Evolutionary conservation across 2,888 invertebrate genomes (phyloP).

Genomic region (Phania funesta): DNA sequence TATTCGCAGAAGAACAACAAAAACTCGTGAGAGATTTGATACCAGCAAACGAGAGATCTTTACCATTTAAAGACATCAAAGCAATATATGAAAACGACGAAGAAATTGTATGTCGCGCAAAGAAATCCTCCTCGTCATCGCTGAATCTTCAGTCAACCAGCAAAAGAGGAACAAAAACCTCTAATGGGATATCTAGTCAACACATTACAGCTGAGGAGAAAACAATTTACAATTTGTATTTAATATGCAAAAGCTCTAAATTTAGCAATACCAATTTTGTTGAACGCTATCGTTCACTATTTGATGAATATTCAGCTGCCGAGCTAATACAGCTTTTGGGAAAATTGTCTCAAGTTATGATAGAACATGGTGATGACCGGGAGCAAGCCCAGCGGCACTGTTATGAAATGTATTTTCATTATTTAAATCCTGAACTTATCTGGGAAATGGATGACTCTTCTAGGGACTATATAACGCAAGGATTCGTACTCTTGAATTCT

Average conservation of each 20-base stretch:
- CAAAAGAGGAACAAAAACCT: slow-evolving; percentile 27
- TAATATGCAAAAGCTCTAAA: slow-evolving; percentile 79
- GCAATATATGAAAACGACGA: slow-evolving; percentile 76
- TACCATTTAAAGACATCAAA: slow-evolving; percentile 78
- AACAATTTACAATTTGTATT: slow-evolving; percentile 79
- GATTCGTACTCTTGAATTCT: slow-evolving; percentile 76
- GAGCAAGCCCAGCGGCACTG: slow-evolving; percentile 77
- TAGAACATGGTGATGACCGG: slow-evolving; percentile 77
- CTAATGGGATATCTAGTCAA: slow-evolving; percentile 60
- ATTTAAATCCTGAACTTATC: slow-evolving; percentile 79
- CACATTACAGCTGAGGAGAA: slow-evolving; percentile 79
- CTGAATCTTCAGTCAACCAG: slow-evolving; percentile 7
- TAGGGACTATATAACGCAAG: slow-evolving; percentile 78
- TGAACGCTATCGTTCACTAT: slow-evolving; percentile 78
- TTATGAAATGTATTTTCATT: slow-evolving; percentile 80
- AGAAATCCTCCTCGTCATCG: slow-evolving; percentile 51
- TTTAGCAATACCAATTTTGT: slow-evolving; percentile 78
- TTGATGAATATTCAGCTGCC: slow-evolving; percentile 78
- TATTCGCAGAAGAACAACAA: slow-evolving; percentile 79
- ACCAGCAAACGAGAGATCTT: slow-evolving; percentile 76
- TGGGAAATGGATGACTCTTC: slow-evolving; percentile 80
- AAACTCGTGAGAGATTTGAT: slow-evolving; percentile 78
- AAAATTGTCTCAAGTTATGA: slow-evolving; percentile 77
- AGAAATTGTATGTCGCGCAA: slow-evolving; percentile 76
- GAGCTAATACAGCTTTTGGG: slow-evolving; percentile 77